Evolutionary conservation across 1,140 invertebrate genomes (phyloP).

Genomic region (Phenacoccus solenopsis): DNA sequence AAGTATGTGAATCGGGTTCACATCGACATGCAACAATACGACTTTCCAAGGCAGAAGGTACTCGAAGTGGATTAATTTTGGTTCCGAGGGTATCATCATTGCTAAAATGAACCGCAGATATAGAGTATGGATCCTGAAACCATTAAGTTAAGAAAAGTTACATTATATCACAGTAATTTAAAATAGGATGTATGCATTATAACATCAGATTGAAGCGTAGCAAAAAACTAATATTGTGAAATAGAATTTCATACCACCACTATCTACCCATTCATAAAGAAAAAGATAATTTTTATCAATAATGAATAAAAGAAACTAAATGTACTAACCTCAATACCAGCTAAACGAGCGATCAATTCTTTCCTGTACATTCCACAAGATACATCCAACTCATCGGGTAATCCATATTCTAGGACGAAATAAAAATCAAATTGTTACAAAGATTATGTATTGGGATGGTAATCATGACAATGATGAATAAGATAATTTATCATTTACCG

Average conservation of each 20-base stretch:
- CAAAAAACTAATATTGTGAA: too few relatives aligned
- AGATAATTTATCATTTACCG: background rate
- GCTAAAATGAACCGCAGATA: conserved; percentile 66
- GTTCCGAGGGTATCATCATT: conserved; percentile 52
- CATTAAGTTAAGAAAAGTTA: background rate
- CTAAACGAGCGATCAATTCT: conserved; percentile 66
- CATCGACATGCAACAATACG: conserved; percentile 92
- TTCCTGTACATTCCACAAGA: conserved; percentile 84
- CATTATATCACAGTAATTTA: too few relatives aligned
- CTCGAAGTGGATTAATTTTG: conserved; percentile 70
- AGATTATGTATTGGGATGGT: too few relatives aligned
- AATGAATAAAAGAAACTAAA: too few relatives aligned
- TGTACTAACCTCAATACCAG: conserved; percentile 65
- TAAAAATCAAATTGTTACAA: background rate
- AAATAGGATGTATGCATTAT: too few relatives aligned
- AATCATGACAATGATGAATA: too few relatives aligned
- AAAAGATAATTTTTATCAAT: too few relatives aligned
- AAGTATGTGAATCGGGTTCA: conserved; percentile 73
- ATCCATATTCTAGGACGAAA: background rate
- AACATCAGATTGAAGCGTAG: too few relatives aligned
- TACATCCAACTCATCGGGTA: conserved; percentile 74
- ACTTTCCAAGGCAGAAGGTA: conserved; percentile 77
- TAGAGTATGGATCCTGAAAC: conserved; percentile 68
- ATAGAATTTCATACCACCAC: too few relatives aligned
- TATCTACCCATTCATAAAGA: too few relatives aligned